Evolutionary conservation across 2,888 invertebrate genomes (phyloP), one percentile per base, ranked within the genome.

Genomic region (Cheilosia scutellata): DNA sequence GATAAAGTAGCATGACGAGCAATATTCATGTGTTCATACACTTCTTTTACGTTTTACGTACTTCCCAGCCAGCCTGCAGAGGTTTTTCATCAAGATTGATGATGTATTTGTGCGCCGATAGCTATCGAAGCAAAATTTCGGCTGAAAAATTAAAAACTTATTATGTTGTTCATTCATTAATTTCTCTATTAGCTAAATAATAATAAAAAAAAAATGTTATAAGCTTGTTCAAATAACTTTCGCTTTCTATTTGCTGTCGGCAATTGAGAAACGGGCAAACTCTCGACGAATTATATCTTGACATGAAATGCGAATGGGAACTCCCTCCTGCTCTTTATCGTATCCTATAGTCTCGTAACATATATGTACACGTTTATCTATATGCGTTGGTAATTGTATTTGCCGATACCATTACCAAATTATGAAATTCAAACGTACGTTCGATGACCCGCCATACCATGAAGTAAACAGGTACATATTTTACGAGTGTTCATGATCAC

Each of bases 171-270:
- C 70, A 57, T 70, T 55, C 55, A 68, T 58, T 71, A 27, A 71
- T 49, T 71, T 60, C 49, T 16, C 49, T 60, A 40, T 60, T 40
- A 37, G 27, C 49, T 51, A 25, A 47, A 63, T 47, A 6, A 49
- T 55, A 16, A 68, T 16, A 55, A 68, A 70, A 44, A 57, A 47
- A 60, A 20, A 33, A 66, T 0, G 7, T 53, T 57, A 57, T 25
- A 33, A 58, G 31, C n/a, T 33, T 47, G 33, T 37, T 49, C 27
- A 49, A 51, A 13, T 62, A 31, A 68, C 76, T 76, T 76, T 76
- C 76, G 76, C 76, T 76, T 76, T 76, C 58, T 60, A 68, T 68
- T 58, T 49, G 55, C 55, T 44, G 29, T 27, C 37, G 29, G 55
- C 75, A 68, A 60, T 51, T 44, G 49, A 72, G 60, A 49, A 72